phyloP scores from a whole-genome alignment of 2,113 vertebrate genomes.

The Aplodontia rufa region DNA sequence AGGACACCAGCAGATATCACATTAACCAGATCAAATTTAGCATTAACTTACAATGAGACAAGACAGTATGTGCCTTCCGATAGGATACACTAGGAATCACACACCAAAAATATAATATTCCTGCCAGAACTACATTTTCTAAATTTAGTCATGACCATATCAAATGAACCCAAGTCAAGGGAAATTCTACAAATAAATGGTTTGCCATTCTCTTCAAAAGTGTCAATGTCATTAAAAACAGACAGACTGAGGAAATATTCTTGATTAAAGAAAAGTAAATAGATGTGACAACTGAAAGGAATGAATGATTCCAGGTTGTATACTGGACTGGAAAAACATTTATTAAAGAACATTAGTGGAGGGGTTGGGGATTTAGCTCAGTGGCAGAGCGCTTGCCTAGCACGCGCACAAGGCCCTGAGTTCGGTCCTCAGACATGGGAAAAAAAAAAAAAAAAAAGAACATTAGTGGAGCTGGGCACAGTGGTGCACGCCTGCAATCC shows the following conservation, averaged over 20 bases:
- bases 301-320: background rate
- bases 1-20: background rate
- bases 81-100: background rate
- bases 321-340: background rate
- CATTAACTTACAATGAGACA: background rate
- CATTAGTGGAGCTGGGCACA: no score
- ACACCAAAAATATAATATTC: fast-evolving
- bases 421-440: no score
- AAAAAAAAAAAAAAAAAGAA: no score
- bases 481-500: no score
- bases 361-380: no score
- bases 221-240: background rate
- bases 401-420: no score
- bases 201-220: background rate
- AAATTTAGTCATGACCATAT: background rate
- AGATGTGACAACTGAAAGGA: background rate
- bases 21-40: background rate
- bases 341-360: background rate
- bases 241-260: background rate
- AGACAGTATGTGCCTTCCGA: background rate
- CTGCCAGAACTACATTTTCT: background rate
- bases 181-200: background rate
- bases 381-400: no score
- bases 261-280: background rate
- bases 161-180: background rate